These are phyloP conservation scores for Macropis europaea DNA, from an alignment of 2,888 invertebrate genomes.

Conservation along the genomic window DNA sequence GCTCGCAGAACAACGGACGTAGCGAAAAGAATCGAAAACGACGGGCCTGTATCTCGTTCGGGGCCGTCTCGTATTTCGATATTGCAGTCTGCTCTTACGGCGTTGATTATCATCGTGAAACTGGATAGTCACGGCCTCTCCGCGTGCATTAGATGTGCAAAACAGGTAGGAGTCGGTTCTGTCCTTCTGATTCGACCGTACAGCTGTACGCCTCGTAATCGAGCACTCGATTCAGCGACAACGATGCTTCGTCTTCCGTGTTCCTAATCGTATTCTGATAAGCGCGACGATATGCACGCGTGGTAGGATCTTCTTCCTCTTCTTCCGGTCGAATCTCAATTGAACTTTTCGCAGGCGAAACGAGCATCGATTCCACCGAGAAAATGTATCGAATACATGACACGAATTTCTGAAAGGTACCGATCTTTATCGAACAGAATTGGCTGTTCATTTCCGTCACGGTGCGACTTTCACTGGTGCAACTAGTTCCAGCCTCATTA, in stretches of 20 bases:
- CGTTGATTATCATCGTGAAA: conserved; percentile 57
- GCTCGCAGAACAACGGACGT: conserved; percentile 31
- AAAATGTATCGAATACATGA: neutral
- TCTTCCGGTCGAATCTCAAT: neutral
- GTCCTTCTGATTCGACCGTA: conserved; percentile 3
- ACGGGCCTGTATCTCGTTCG: conserved; percentile 34
- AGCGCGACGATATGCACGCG: too few relatives aligned
- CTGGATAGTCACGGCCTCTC: conserved; percentile 46
- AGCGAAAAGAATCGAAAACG: conserved; percentile 48
- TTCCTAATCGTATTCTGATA: too few relatives aligned
- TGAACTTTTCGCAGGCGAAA: neutral
- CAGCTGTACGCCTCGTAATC: neutral
- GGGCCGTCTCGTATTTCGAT: conserved; percentile 51
- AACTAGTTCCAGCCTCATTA: neutral
- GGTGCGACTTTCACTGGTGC: neutral
- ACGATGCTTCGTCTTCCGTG: too few relatives aligned
- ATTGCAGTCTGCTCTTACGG: conserved; percentile 49
- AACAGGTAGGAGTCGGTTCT: conserved; percentile 38
- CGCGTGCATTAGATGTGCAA: conserved; percentile 18
- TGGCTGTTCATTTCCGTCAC: neutral
- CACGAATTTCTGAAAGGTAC: neutral
- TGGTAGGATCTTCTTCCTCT: too few relatives aligned
- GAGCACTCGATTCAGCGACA: neutral
- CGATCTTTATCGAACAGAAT: neutral
- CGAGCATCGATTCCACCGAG: neutral